Percentiles rank a stretch among this genome's conserved stretches.
Conservation (phyloP, 2,888 invertebrate species). For the Pardosa pseudoannulata region DNA sequence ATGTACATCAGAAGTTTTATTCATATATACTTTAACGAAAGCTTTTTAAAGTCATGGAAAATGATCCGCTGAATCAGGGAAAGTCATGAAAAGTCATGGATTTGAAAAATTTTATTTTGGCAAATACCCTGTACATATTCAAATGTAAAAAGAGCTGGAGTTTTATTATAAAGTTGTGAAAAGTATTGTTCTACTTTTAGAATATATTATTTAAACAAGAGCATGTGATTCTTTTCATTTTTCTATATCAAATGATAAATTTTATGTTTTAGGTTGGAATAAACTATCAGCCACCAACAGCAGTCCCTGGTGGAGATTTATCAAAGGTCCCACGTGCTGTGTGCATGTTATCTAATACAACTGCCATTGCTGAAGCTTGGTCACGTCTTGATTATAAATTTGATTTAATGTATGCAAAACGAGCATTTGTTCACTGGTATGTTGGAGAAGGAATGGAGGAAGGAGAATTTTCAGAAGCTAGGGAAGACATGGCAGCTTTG, state of each 20-base stretch:
- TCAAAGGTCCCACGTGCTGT: constrained; percentile 64
- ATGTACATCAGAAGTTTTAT: too few species aligned
- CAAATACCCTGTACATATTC: too few species aligned
- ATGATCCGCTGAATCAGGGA: too few species aligned
- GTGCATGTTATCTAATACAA: constrained; percentile 79
- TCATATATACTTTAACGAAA: too few species aligned
- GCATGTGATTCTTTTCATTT: too few species aligned
- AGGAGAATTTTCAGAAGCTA: constrained; percentile 78
- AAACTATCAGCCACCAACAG: constrained; percentile 69
- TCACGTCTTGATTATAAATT: constrained; percentile 86
- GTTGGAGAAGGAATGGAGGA: constrained; percentile 80
- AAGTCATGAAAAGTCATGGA: too few species aligned
- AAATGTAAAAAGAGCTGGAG: too few species aligned
- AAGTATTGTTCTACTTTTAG: too few species aligned
- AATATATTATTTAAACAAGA: too few species aligned
- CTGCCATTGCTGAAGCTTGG: constrained; percentile 92
- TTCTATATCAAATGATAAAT: neutral
- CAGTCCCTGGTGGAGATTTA: constrained; percentile 62
- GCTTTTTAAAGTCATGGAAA: too few species aligned
- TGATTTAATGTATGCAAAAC: constrained; percentile 87
- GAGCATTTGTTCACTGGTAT: constrained; percentile 92
- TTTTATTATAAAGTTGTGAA: too few species aligned
- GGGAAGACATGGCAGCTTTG: constrained; percentile 80
- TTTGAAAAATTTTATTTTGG: too few species aligned
- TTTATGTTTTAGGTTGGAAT: constrained; percentile 76